A percentile compares a stretch with the other conserved stretches of the same genome.
These are phyloP conservation scores for Nasonia vitripennis DNA, from an alignment of 1,140 invertebrate species.

Conservation along the genomic window DNA sequence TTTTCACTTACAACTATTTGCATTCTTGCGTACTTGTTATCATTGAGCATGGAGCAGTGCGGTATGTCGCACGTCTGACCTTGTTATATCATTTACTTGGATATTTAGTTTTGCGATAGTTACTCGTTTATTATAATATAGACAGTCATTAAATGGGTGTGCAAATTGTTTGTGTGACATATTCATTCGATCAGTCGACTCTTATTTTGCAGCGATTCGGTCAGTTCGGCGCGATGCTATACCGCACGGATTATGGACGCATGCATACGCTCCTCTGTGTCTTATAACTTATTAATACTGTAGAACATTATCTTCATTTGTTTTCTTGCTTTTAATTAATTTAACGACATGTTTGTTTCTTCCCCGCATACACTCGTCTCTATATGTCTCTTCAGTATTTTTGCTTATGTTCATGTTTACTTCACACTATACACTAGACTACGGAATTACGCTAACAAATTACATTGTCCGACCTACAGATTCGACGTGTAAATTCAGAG, in stretches of 20 bases:
- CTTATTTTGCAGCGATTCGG: neutral
- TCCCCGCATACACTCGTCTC: constrained; percentile 42
- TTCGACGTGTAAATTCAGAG: constrained; percentile 17
- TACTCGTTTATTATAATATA: too few species aligned
- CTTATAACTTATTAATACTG: constrained; percentile 73
- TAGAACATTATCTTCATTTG: constrained; percentile 61
- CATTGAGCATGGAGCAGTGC: constrained; percentile 55
- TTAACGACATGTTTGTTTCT: constrained; percentile 17
- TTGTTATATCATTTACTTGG: neutral
- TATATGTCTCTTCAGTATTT: constrained; percentile 53
- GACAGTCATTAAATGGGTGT: neutral
- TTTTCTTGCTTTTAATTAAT: constrained; percentile 13
- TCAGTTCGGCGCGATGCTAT: neutral
- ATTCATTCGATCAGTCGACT: constrained; percentile 31
- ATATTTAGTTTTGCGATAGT: too few species aligned
- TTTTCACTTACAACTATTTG: constrained; percentile 58
- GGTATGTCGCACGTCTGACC: constrained; percentile 11
- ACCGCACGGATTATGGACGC: constrained; percentile 18
- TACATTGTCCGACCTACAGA: constrained; percentile 20
- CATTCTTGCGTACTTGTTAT: constrained; percentile 48
- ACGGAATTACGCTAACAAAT: constrained; percentile 47
- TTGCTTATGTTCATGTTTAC: constrained; percentile 30
- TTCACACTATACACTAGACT: constrained; percentile 48
- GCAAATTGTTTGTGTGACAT: constrained; percentile 13
- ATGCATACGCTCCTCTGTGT: constrained; percentile 43